Base-by-base conservation (phyloP, 2,797 vertebrate species). In the Falco naumanni region DNA sequence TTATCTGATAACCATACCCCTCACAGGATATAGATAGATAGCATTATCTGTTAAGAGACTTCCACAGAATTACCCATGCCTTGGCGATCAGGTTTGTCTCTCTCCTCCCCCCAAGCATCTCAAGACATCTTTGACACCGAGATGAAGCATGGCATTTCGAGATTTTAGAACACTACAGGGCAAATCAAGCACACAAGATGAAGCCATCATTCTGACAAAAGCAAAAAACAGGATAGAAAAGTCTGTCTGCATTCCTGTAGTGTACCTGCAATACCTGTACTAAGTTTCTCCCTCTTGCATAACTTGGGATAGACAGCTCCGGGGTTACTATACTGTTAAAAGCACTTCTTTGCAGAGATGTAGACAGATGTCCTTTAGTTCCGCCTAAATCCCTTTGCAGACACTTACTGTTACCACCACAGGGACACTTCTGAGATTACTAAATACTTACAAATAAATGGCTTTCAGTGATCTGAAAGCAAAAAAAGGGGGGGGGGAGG, bases 161-260 rank as follows among this genome's bases (percentile, higher is more conserved):
- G 59, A 24, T 47, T 22, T 63, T 34, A 26, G 47, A 84, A 26
- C 16, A 9, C 51, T 13, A 2, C 37, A 19, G 17, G 29, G 57
- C 80, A 75, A 16, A 84, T 6, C 57, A 34, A 8, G 8, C 69
- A 29, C 18, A 11, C 4, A 13, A 7, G 15, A 20, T 5, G 31
- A 45, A 70, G 47, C 26, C 10, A 6, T 2, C 9, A 4, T 18
- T 59, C 41, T 33, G 54, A 37, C 54, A 84, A 37, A 70, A 26
- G 8, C 13, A 43, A 37, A 48, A 21, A 25, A 3, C 16, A n/a
- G 41, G 68, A 19, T 18, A 79, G 29, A 47, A 50, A n/a, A 0
- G 2, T 1, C 0, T 8, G 18, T 5, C 51, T 6, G 1, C 33
- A 11, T 20, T 66, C 77, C 84, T 57, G 47, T 9, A 33, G 18